A percentile compares a stretch with the other conserved stretches of the same genome.
Evolutionary conservation across 2,797 vertebrate genomes (phyloP).

Genomic region (Microchirus variegatus): DNA sequence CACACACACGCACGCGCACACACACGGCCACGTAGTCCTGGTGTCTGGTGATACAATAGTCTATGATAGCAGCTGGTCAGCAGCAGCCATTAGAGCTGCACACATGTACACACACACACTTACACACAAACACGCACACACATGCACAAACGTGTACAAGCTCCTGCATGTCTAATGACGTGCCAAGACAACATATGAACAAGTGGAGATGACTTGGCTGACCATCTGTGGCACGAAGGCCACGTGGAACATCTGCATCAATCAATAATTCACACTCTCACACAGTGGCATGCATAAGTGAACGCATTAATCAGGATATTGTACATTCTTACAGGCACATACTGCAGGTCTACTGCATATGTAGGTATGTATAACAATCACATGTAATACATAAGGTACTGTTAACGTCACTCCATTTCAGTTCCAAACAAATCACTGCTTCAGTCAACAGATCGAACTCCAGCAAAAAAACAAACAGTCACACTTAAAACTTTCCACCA

Average conservation of each 20-base stretch:
- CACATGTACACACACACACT: conserved; percentile 1
- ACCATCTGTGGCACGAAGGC: conserved; percentile 67
- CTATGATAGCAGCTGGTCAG: conserved; percentile 71
- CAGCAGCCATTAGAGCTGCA: conserved; percentile 43
- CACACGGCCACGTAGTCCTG: conserved; percentile 11
- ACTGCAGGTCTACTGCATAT: no score
- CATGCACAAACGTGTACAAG: conserved; percentile 35
- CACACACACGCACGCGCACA: background rate
- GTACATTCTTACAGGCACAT: background rate
- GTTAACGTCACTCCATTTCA: no score
- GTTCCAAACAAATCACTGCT: no score
- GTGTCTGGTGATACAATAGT: conserved; percentile 62
- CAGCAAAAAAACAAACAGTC: no score
- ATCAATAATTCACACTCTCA: conserved; percentile 60
- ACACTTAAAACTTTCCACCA: no score
- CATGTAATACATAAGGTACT: no score
- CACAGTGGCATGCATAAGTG: conserved; percentile 26
- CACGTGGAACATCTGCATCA: conserved; percentile 55
- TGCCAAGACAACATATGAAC: conserved; percentile 56
- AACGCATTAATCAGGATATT: conserved; percentile 17
- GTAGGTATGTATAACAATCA: no score
- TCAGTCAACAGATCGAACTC: no score
- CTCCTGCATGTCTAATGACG: conserved; percentile 69
- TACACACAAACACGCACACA: conserved; percentile 7
- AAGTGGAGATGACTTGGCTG: conserved; percentile 48